phyloP scores from a whole-genome alignment of 2,888 invertebrate genomes.

The Petrophora chlorosata region DNA sequence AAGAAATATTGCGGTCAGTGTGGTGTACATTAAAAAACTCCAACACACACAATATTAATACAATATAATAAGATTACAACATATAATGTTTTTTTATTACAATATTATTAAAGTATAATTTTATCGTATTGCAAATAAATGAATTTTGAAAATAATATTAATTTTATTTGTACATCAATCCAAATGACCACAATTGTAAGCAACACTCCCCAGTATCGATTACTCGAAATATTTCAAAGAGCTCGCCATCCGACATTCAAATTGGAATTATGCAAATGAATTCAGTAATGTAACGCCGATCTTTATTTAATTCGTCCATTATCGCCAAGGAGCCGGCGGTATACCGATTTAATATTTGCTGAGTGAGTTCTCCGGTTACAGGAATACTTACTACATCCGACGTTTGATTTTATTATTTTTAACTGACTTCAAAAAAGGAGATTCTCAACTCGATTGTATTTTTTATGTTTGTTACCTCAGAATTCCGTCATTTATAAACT shows the following conservation, averaged over 20 bases:
- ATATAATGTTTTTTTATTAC: too few relatives aligned
- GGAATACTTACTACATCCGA: slow-evolving; percentile 1
- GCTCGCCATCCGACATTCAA: slow-evolving; percentile 20
- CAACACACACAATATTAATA: too few relatives aligned
- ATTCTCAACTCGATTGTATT: too few relatives aligned
- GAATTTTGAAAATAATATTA: too few relatives aligned
- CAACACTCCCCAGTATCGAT: slow-evolving; percentile 11
- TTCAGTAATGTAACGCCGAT: slow-evolving; percentile 46
- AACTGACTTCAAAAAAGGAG: not conserved
- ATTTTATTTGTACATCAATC: too few relatives aligned
- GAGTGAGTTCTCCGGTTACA: slow-evolving; percentile 31
- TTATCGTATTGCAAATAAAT: too few relatives aligned
- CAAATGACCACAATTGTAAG: not conserved
- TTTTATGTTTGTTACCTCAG: too few relatives aligned
- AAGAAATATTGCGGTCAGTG: too few relatives aligned
- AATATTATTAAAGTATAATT: too few relatives aligned
- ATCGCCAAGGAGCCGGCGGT: slow-evolving; percentile 41
- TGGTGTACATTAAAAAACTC: too few relatives aligned
- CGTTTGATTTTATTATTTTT: not conserved
- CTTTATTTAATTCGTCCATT: slow-evolving; percentile 62
- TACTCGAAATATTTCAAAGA: slow-evolving; percentile 28
- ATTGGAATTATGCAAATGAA: slow-evolving; percentile 51
- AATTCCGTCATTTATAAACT: too few relatives aligned
- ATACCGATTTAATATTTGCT: slow-evolving; percentile 52
- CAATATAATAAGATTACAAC: too few relatives aligned